Conservation (phyloP, 1,140 invertebrate genomes). For the Yoshiicerus persimilis region DNA sequence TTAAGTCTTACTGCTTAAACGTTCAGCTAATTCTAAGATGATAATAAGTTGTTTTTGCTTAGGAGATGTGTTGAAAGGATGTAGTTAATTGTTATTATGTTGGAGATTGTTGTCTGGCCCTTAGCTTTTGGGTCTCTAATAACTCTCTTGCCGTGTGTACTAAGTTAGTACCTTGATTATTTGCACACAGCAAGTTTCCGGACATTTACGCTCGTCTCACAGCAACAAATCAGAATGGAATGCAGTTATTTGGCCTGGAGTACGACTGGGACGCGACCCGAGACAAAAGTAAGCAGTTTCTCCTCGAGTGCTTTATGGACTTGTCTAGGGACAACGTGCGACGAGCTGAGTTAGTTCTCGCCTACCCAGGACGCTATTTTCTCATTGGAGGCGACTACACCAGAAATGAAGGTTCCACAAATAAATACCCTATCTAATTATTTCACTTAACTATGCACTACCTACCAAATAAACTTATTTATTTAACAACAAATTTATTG, state of each 20-base stretch:
- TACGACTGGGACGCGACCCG: conserved; percentile 43
- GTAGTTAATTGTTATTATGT: conserved; percentile 7
- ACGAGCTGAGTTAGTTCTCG: conserved; percentile 17
- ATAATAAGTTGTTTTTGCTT: background rate
- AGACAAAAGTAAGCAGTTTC: conserved; percentile 35
- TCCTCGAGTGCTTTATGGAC: conserved; percentile 31
- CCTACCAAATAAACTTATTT: background rate
- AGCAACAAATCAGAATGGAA: conserved; percentile 33
- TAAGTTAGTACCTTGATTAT: background rate
- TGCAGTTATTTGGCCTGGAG: conserved; percentile 30
- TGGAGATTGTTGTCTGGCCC: background rate
- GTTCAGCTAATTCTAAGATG: background rate
- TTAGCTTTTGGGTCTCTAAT: background rate
- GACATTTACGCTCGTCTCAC: conserved; percentile 37
- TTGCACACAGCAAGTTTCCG: conserved; percentile 38
- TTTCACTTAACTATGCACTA: background rate
- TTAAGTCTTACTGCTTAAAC: background rate
- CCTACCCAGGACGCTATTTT: background rate
- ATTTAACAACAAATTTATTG: background rate
- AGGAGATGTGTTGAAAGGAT: background rate
- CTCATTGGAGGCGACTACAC: conserved; percentile 32
- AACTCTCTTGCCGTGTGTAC: conserved; percentile 2
- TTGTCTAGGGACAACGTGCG: background rate
- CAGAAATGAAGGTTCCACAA: background rate
- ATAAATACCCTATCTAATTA: background rate